Evolutionary conservation across 2,113 vertebrate genomes (phyloP), one percentile per base, ranked within the genome.

Genomic region (Vimba vimba): DNA sequence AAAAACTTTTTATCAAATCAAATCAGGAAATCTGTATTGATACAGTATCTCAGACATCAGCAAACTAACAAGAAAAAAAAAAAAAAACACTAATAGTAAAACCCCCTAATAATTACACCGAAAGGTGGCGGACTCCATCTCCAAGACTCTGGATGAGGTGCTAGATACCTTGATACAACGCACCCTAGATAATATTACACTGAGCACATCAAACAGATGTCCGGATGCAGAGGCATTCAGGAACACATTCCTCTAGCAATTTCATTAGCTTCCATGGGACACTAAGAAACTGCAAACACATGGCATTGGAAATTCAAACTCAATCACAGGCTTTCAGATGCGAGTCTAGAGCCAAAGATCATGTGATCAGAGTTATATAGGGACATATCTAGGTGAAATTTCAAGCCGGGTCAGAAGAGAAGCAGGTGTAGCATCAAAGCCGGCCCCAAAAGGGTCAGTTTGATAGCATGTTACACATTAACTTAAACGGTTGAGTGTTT

Each of bases 121-220:
- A 87, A 84, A 87, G 86, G 83, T 89, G 89, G 88, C 60, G 45
- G 77, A 82, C 50, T 68, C 71, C 43, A 76, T 74, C 23, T 76
- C 80, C 60, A 71, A 76, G 64, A 77, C 52, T 78, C 45, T 19
- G 74, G 45, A 12, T 59, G 76, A 73, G 55, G 74, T 73, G 86
- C 84, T 88, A 81, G 36, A 69, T 82, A 87, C 89, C 89, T 55
- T 79, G 86, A 88, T 82, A 43, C 27, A 90, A 87, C 82, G 91
- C 90, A 92, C 73, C 86, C 86, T 84, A 91, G 92, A 94, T 93
- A 89, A 88, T 80, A 88, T 92, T 92, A 94, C 94, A 94, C 60
- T 47, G 84, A 88, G 86, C 89, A 90, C 90, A 82, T 91, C 91
- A 87, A 89, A 89, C 86, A 89, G 86, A 91, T 87, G 87, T 93